Conservation (phyloP, 2,797 vertebrate genomes). For the Propithecus perrieri region DNA sequence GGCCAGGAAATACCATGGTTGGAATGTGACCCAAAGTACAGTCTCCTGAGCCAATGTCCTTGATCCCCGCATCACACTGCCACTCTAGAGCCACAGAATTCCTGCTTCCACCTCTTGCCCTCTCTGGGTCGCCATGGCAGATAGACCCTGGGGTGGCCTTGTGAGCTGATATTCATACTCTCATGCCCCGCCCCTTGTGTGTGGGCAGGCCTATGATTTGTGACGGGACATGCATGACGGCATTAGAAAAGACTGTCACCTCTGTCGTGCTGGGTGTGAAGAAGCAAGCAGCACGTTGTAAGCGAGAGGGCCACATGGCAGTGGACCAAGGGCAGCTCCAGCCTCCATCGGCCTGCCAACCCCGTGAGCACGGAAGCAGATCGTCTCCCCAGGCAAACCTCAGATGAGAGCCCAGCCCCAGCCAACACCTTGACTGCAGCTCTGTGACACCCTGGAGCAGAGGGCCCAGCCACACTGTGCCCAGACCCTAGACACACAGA, state of each 20-base stretch:
- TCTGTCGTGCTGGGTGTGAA: not conserved
- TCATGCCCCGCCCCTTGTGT: not conserved
- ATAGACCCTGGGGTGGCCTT: not conserved
- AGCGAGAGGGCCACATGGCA: rapidly evolving
- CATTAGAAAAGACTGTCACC: too few relatives aligned
- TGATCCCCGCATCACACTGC: not conserved
- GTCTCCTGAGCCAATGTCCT: not conserved
- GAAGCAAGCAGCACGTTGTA: not conserved
- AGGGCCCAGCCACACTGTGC: too few relatives aligned
- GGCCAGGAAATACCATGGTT: not conserved
- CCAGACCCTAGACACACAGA: not conserved
- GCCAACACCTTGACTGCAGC: too few relatives aligned
- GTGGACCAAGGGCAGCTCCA: not conserved
- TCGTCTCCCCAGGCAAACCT: not conserved
- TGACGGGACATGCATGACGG: rapidly evolving
- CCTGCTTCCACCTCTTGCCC: not conserved
- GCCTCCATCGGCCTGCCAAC: too few relatives aligned
- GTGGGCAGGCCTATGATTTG: not conserved
- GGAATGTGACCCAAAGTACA: not conserved
- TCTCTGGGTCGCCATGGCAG: not conserved
- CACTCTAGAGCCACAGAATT: not conserved
- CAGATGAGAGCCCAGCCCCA: not conserved
- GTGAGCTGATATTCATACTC: not conserved
- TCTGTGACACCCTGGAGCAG: not conserved
- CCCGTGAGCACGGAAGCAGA: not conserved